These are phyloP conservation scores for Frieseomelitta varia DNA, from an alignment of 1,140 invertebrate species.

Conservation along the genomic window DNA sequence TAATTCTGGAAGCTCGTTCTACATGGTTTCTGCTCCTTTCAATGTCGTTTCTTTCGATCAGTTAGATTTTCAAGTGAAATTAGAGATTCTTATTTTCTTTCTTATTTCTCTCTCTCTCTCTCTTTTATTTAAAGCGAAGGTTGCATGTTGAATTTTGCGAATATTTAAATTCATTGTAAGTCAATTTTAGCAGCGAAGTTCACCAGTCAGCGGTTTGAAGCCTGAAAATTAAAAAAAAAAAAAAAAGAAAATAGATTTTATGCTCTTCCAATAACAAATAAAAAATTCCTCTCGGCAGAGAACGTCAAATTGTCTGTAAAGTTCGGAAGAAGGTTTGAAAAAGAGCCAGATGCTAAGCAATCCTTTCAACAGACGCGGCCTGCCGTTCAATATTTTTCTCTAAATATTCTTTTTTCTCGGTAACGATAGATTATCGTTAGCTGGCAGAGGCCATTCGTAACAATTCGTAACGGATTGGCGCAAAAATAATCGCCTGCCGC, in stretches of 20 bases:
- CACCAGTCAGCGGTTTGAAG: neutral
- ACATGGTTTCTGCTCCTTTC: neutral
- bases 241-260: neutral
- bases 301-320: neutral
- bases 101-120: neutral
- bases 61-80: neutral
- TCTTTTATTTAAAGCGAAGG: neutral
- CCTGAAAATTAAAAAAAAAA: neutral
- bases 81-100: neutral
- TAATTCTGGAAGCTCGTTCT: neutral
- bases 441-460: neutral
- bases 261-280: neutral
- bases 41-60: neutral
- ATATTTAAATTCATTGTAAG: too few relatives aligned
- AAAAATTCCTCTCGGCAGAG: neutral
- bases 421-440: constrained; percentile 12
- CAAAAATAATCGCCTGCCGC: constrained; percentile 29
- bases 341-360: neutral
- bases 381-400: constrained; percentile 4
- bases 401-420: neutral
- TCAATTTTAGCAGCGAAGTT: neutral
- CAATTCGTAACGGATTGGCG: neutral
- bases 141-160: too few relatives aligned
- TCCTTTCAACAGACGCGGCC: neutral
- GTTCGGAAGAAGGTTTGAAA: neutral